Percentiles rank a stretch among this genome's conserved stretches.
phyloP scores from a whole-genome alignment of 2,888 invertebrate genomes.

The Drosophila birchii region DNA sequence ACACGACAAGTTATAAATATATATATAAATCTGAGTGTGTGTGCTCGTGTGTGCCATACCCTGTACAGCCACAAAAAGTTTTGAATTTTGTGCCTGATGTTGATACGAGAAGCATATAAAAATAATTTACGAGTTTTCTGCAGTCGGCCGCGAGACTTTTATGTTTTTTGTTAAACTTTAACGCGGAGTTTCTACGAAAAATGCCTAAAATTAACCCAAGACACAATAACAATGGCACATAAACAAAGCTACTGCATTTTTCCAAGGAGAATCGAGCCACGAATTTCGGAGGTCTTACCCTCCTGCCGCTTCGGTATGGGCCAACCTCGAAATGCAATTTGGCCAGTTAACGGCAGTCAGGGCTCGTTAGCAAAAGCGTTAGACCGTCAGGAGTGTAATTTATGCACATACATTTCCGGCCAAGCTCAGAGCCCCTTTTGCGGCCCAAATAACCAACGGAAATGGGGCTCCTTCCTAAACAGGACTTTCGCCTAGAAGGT shows the following conservation, averaged over 20 bases:
- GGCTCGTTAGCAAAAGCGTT: constrained; percentile 38
- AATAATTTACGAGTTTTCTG: constrained; percentile 80
- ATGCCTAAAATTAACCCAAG: constrained; percentile 42
- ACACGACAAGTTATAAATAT: constrained; percentile 40
- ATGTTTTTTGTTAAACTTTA: constrained; percentile 49
- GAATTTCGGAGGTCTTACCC: constrained; percentile 9
- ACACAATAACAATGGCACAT: constrained; percentile 19
- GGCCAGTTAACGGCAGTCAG: constrained; percentile 21
- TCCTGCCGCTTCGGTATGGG: constrained; percentile 13
- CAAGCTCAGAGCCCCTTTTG: constrained; percentile 2
- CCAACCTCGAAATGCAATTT: constrained; percentile 34
- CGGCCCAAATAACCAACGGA: constrained; percentile 14
- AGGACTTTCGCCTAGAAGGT: constrained; percentile 35
- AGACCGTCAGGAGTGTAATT: constrained; percentile 32
- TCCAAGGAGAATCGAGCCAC: neutral
- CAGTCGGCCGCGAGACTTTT: constrained; percentile 45
- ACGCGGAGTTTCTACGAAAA: constrained; percentile 39
- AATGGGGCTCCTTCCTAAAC: constrained; percentile 27
- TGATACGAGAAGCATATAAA: constrained; percentile 56
- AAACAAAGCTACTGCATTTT: constrained; percentile 32
- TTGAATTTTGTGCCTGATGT: constrained; percentile 41
- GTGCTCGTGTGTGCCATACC: constrained; percentile 48
- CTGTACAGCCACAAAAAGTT: constrained; percentile 54
- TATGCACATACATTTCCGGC: constrained; percentile 41
- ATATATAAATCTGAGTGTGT: constrained; percentile 15